Conservation (phyloP, 2,797 vertebrate genomes). For the Phataginus tricuspis region DNA sequence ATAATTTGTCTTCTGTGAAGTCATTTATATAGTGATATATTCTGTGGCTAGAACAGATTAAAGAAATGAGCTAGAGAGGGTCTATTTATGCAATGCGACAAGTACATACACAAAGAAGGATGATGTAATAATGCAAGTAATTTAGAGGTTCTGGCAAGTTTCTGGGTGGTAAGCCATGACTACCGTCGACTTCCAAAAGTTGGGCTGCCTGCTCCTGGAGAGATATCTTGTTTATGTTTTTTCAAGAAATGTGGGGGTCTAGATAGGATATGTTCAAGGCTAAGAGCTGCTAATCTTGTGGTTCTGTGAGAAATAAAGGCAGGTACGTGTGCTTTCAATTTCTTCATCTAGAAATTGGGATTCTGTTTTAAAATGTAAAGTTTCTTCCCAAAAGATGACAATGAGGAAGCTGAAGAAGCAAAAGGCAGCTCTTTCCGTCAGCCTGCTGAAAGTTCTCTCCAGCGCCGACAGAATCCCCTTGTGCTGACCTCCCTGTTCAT, state of each 20-base stretch:
- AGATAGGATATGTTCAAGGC: neutral
- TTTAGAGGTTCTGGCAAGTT: slow-evolving; percentile 54
- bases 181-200: neutral
- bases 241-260: neutral
- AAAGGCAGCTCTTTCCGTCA: neutral
- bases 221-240: slow-evolving; percentile 27
- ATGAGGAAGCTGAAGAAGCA: rapidly evolving
- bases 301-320: neutral
- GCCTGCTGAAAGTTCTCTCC: rapidly evolving
- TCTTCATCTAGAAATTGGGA: neutral
- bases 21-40: slow-evolving; percentile 63
- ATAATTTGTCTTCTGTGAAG: slow-evolving; percentile 65
- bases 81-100: slow-evolving; percentile 63
- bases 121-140: slow-evolving; percentile 64
- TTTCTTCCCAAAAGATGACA: neutral
- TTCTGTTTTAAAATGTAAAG: neutral
- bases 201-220: neutral
- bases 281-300: neutral
- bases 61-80: slow-evolving; percentile 19
- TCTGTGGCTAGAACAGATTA: slow-evolving; percentile 61
- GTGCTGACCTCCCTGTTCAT: neutral
- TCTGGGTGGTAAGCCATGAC: slow-evolving; percentile 43
- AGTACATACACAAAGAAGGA: slow-evolving; percentile 40
- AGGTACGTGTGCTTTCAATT: neutral
- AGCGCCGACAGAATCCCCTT: rapidly evolving